phyloP scores from a whole-genome alignment of 2,113 vertebrate species.

The Noctilio leporinus region DNA sequence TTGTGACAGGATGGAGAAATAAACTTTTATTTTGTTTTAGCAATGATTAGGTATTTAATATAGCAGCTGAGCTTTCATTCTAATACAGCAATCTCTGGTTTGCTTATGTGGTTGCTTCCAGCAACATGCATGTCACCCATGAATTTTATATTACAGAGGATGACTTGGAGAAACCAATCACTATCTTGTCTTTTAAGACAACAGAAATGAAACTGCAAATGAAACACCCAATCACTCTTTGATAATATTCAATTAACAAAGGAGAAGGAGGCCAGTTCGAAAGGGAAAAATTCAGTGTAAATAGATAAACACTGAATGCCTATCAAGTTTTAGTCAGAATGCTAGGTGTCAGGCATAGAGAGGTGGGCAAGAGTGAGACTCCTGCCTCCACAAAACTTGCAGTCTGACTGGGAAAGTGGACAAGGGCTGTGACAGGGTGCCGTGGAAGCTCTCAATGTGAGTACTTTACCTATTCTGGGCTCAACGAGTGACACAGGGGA shows the following conservation, averaged over 20 bases:
- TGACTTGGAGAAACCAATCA: not conserved
- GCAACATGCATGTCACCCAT: not conserved
- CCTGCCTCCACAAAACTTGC: not conserved
- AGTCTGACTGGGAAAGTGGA: not conserved
- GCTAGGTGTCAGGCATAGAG: not conserved
- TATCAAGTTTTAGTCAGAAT: not conserved
- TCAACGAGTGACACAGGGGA: not conserved
- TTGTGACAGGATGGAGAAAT: not conserved
- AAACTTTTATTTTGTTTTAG: not conserved
- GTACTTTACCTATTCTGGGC: not conserved
- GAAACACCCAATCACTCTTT: not conserved
- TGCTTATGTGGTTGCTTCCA: not conserved
- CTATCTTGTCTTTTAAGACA: not conserved
- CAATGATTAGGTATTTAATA: not conserved
- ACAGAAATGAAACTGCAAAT: not conserved
- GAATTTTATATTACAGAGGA: not conserved
- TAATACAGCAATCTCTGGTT: not conserved
- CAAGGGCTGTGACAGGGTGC: not conserved
- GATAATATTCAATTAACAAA: not conserved
- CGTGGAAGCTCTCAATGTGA: not conserved
- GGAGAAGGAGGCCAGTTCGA: not conserved
- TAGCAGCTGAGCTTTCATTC: not conserved
- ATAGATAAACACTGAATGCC: not conserved
- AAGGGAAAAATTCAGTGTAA: not conserved
- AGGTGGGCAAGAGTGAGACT: not conserved